Percentiles rank a stretch among this genome's conserved stretches.
These are phyloP conservation scores for Portunus trituberculatus DNA, from an alignment of 1,140 invertebrate genomes.

Conservation along the genomic window DNA sequence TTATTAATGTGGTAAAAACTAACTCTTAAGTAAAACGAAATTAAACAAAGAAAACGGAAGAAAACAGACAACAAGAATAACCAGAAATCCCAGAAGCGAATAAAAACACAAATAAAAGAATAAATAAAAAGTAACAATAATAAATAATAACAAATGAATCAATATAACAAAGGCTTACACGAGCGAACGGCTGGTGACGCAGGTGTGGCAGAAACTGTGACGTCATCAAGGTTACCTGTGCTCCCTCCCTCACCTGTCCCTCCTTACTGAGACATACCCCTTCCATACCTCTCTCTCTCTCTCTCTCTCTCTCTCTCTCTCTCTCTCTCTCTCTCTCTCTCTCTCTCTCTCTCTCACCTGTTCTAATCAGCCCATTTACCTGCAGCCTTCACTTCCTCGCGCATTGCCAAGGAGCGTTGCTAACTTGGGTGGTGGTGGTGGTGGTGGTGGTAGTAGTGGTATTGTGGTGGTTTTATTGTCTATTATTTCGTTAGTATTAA, in stretches of 20 bases:
- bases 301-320: background rate
- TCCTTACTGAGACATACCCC: no score
- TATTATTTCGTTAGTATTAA: no score
- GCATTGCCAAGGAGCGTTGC: no score
- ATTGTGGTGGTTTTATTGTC: no score
- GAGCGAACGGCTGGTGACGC: background rate
- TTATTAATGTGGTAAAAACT: background rate
- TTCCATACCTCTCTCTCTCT: no score
- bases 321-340: background rate
- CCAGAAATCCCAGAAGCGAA: background rate
- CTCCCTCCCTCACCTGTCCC: no score
- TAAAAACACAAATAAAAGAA: background rate
- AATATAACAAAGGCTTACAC: background rate
- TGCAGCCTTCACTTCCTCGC: no score
- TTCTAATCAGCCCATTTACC: no score
- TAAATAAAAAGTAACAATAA: background rate
- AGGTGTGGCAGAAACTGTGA: background rate
- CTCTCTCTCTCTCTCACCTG: background rate
- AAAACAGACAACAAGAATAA: background rate
- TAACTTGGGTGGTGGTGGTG: no score
- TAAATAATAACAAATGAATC: no score
- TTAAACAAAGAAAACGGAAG: background rate
- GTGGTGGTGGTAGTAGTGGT: no score
- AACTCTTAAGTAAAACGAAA: background rate
- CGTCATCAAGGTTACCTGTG: background rate